phyloP scores from a whole-genome alignment of 2,113 vertebrate genomes.

The Sinocyclocheilus anshuiensis region DNA sequence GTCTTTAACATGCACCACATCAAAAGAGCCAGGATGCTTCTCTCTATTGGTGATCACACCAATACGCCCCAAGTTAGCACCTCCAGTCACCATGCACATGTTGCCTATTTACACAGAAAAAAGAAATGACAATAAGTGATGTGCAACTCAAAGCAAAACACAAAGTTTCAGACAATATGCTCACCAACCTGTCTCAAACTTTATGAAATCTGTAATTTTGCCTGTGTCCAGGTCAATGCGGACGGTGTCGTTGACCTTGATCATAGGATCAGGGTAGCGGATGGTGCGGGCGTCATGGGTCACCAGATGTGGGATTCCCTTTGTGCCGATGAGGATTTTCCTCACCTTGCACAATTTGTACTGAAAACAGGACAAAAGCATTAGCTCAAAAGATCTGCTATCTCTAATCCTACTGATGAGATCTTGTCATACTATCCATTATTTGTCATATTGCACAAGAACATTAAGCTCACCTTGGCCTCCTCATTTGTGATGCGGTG shows the following conservation, averaged over 20 bases:
- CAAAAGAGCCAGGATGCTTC: constrained; percentile 95
- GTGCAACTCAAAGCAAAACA: background rate
- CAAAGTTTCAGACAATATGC: background rate
- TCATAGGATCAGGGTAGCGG: constrained; percentile 95
- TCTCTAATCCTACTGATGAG: background rate
- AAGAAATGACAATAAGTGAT: background rate
- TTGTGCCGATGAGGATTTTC: constrained; percentile 92
- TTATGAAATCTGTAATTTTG: constrained; percentile 98
- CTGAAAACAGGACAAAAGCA: constrained; percentile 65
- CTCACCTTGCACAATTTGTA: constrained; percentile 98
- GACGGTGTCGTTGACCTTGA: constrained; percentile 96
- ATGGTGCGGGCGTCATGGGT: constrained; percentile 98
- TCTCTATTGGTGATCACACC: constrained; percentile 97
- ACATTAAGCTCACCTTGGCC: constrained; percentile 82
- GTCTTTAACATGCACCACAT: constrained; percentile 97
- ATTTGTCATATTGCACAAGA: background rate
- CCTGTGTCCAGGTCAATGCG: constrained; percentile 95
- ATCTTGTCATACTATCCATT: background rate
- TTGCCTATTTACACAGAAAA: constrained; percentile 77
- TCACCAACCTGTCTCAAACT: constrained; percentile 91
- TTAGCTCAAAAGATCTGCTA: background rate
- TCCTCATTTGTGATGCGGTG: constrained; percentile 95
- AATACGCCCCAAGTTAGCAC: constrained; percentile 96
- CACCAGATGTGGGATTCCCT: constrained; percentile 96
- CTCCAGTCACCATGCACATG: constrained; percentile 96